Evolutionary conservation across 2,888 invertebrate species (phyloP).

Genomic region (Apocheima hispidaria): DNA sequence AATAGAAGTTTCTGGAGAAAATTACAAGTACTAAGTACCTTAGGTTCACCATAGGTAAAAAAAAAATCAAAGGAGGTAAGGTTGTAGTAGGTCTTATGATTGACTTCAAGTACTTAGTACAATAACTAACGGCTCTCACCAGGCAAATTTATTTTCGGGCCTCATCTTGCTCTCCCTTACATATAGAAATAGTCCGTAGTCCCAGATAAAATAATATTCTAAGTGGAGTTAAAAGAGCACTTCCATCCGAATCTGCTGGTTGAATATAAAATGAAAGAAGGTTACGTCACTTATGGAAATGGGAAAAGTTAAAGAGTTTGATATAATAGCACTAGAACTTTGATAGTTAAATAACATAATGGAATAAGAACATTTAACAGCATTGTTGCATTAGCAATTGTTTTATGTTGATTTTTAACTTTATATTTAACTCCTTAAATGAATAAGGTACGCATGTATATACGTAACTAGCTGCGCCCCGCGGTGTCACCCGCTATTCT

Average conservation of each 20-base stretch:
- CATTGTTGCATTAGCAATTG: not conserved
- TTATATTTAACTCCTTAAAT: no score
- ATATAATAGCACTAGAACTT: conserved; percentile 42
- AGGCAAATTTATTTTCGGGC: not conserved
- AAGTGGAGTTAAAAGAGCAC: conserved; percentile 54
- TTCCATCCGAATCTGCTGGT: conserved; percentile 45
- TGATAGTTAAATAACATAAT: conserved; percentile 35
- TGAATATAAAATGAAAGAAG: conserved; percentile 66
- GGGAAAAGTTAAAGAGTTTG: conserved; percentile 58
- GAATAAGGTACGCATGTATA: no score
- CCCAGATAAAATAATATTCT: conserved; percentile 51
- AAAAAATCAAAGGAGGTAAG: no score
- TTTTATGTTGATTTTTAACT: no score
- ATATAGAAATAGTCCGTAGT: not conserved
- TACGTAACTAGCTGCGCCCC: no score
- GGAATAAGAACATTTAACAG: not conserved
- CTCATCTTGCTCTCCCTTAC: not conserved
- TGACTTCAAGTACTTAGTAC: no score
- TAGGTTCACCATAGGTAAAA: no score
- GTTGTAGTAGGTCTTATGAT: no score
- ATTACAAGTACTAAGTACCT: no score
- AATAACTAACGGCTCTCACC: no score
- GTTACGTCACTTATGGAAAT: conserved; percentile 70
- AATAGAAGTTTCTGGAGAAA: not conserved
- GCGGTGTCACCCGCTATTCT: no score